Percentiles rank a stretch among this genome's conserved stretches.
Evolutionary conservation across 2,797 vertebrate genomes (phyloP).

Genomic region (Sphenodon punctatus): DNA sequence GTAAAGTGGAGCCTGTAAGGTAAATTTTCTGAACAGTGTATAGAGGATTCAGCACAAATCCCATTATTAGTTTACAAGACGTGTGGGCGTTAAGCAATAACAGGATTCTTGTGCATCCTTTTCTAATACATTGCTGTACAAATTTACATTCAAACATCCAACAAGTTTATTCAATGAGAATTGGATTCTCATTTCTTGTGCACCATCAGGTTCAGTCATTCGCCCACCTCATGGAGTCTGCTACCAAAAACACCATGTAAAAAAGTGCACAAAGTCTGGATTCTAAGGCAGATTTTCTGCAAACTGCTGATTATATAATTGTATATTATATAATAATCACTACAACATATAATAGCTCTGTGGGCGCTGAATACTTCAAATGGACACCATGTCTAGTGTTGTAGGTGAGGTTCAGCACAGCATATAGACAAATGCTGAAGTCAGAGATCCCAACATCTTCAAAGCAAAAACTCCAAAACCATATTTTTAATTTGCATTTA

Average conservation of each 20-base stretch:
- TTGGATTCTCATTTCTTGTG: not conserved
- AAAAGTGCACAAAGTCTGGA: not conserved
- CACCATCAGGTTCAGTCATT: not conserved
- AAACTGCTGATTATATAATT: conserved; percentile 37
- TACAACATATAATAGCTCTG: too few species aligned
- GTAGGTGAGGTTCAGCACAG: too few species aligned
- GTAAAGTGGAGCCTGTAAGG: conserved; percentile 34
- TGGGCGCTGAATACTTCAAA: not conserved
- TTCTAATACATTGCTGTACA: conserved; percentile 34
- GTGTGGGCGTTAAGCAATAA: conserved; percentile 50
- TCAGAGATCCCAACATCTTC: too few species aligned
- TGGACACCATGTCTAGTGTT: not conserved
- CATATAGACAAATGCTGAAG: too few species aligned
- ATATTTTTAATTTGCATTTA: too few species aligned
- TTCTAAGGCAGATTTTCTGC: not conserved
- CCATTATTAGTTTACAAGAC: conserved; percentile 52
- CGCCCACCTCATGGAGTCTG: not conserved
- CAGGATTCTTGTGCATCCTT: conserved; percentile 9
- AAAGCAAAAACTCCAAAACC: too few species aligned
- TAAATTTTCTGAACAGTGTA: conserved; percentile 33
- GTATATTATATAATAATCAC: not conserved
- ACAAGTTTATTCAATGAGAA: not conserved
- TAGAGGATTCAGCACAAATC: conserved; percentile 43
- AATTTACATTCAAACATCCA: conserved; percentile 29
- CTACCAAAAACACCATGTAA: not conserved